Base-by-base conservation (phyloP, 2,113 vertebrate species). In the Merops nubicus region DNA sequence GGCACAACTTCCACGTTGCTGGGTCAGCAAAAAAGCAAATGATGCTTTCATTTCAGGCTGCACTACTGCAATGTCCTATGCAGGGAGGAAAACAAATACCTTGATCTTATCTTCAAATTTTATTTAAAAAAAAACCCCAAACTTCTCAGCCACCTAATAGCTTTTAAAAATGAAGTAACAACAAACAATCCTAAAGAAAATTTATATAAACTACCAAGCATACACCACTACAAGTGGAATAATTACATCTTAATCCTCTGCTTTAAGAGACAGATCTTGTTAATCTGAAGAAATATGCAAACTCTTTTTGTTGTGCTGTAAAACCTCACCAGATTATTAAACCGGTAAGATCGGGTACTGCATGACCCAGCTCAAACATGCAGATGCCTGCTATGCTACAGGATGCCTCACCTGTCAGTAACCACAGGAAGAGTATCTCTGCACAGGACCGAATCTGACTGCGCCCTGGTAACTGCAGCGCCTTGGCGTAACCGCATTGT, bases 371-470 rank as follows among this genome's bases (percentile, higher is more conserved):
- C 80, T 72, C 54, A 63, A 94, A 84, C 45, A 73, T 8, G 15
- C 82, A 53, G 34, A 50, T 0, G 8, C 63, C 59, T 73, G 87
- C 68, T 63, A 38, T 5, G 0, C 33, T 31, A 56, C 64, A 51
- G 72, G 47, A 70, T 48, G 75, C 11, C 87, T 94, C 91, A 80
- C 67, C 79, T 65, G 60, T 23, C 84, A 85, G 74, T 21, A 95
- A 93, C 69, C 54, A 82, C 84, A 85, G 81, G 80, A 92, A 87
- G n/a, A 92, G 77, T 38, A 88, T 16, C 68, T 25, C 82, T 87
- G 53, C 62, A 59, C 21, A 67, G 42, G 54, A 76, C 56, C 10
- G 5, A 85, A 70, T 26, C 70, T n/a, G 67, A 74, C 93, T 94
- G 95, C 63, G 43, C 63, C 78, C 75, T 6, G 1, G 9, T 67